These are phyloP conservation scores for Lepus oiostolus DNA, from an alignment of 2,797 vertebrate genomes.

Conservation along the genomic window DNA sequence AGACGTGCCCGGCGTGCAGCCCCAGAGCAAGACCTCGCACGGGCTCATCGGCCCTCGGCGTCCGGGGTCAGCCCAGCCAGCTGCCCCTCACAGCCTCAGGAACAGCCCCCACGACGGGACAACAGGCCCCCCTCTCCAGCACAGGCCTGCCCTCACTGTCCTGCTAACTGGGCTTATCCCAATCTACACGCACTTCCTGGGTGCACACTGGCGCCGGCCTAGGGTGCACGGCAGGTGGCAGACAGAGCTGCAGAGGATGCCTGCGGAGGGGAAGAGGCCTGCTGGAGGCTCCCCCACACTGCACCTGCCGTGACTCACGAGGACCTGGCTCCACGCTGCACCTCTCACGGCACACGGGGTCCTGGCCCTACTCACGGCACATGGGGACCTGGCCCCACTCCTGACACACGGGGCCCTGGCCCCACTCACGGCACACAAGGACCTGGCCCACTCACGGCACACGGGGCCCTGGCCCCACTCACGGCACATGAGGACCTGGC, in stretches of 20 bases:
- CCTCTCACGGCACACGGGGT: too few relatives aligned
- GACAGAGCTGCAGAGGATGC: neutral
- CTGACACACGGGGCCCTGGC: too few relatives aligned
- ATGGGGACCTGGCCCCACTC: too few relatives aligned
- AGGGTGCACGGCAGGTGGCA: neutral
- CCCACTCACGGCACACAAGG: too few relatives aligned
- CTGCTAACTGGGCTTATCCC: neutral
- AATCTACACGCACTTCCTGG: neutral
- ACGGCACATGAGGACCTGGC: too few relatives aligned
- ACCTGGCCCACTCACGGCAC: too few relatives aligned
- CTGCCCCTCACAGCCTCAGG: neutral
- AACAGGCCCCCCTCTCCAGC: neutral
- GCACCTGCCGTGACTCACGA: too few relatives aligned
- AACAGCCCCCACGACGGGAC: neutral
- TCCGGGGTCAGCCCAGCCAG: neutral
- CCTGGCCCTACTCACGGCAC: too few relatives aligned
- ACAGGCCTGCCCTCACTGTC: neutral
- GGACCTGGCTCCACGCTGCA: too few relatives aligned
- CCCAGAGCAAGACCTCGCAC: accelerated
- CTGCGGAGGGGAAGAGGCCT: neutral
- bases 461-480: too few relatives aligned
- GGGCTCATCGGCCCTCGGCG: neutral
- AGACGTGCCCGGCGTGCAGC: too few relatives aligned
- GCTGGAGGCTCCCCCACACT: too few relatives aligned
- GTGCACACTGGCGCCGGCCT: neutral